These are phyloP conservation scores for Rhagonycha fulva DNA, from an alignment of 2,888 invertebrate genomes.

Conservation along the genomic window DNA sequence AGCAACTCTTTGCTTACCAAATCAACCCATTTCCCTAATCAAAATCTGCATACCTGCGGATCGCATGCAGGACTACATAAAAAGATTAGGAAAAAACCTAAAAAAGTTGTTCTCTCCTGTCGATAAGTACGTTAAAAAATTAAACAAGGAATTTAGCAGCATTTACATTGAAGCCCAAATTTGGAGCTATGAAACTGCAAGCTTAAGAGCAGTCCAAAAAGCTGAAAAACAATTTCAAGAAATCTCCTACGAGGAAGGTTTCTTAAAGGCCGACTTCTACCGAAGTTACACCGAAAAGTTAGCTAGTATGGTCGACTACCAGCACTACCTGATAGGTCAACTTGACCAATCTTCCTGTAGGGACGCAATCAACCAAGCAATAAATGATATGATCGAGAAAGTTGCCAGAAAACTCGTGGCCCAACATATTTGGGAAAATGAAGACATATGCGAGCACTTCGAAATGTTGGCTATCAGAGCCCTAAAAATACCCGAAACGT, in stretches of 20 bases:
- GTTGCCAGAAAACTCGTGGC: conserved; percentile 67
- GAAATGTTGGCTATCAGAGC: conserved; percentile 71
- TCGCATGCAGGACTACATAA: conserved; percentile 33
- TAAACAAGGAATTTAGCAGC: conserved; percentile 23
- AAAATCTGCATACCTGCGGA: conserved; percentile 45
- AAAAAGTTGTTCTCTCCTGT: conserved; percentile 22
- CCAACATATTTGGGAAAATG: conserved; percentile 68
- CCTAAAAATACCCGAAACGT: conserved; percentile 73
- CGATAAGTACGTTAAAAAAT: conserved; percentile 19
- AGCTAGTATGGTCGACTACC: conserved; percentile 65
- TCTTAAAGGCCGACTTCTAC: conserved; percentile 65
- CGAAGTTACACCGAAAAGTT: conserved; percentile 64
- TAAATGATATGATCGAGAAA: conserved; percentile 62
- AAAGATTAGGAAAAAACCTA: conserved; percentile 17
- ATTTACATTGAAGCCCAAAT: background rate
- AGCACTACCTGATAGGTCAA: conserved; percentile 69
- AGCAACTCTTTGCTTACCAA: conserved; percentile 39
- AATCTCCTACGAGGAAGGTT: conserved; percentile 63
- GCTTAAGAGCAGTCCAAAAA: background rate
- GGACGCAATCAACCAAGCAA: conserved; percentile 62
- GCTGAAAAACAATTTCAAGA: conserved; percentile 36
- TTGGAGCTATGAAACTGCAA: background rate
- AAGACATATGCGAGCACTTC: conserved; percentile 72
- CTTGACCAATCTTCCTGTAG: conserved; percentile 68
- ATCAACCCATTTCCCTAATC: conserved; percentile 36